Percentiles rank a stretch among this genome's conserved stretches.
phyloP scores from a whole-genome alignment of 2,113 vertebrate genomes.

The Eupsittula cactorum region DNA sequence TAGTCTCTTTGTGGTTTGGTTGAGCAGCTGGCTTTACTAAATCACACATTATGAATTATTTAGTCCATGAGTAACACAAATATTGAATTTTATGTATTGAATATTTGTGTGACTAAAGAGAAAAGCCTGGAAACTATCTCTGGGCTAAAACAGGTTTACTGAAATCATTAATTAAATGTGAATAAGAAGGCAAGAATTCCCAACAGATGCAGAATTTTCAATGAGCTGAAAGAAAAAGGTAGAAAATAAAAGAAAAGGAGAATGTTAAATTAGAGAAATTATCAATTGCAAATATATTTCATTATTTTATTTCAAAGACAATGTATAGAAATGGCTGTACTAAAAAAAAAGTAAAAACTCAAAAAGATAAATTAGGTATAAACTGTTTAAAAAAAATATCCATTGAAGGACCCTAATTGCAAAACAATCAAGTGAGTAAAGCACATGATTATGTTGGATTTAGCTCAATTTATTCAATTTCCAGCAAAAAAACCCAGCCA shows the following conservation, averaged over 20 bases:
- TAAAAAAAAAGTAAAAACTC: background rate
- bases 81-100: background rate
- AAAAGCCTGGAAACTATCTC: background rate
- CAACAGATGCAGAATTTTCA: background rate
- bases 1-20: background rate
- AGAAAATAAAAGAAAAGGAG: background rate
- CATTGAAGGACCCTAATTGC: background rate
- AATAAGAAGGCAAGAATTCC: background rate
- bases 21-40: background rate
- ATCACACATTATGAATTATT: background rate
- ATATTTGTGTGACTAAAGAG: background rate
- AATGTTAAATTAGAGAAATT: background rate
- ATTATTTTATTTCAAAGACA: background rate
- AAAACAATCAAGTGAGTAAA: background rate
- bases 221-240: background rate
- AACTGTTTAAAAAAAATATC: background rate
- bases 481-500: background rate
- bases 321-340: background rate
- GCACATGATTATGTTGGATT: background rate
- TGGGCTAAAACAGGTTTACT: background rate
- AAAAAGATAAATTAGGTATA: background rate
- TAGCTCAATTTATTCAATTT: background rate
- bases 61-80: background rate
- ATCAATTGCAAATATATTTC: background rate
- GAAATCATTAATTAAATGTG: background rate